A percentile compares a stretch with the other conserved stretches of the same genome.
These are phyloP conservation scores for Allacma fusca DNA, from an alignment of 2,888 invertebrate species.

Conservation along the genomic window DNA sequence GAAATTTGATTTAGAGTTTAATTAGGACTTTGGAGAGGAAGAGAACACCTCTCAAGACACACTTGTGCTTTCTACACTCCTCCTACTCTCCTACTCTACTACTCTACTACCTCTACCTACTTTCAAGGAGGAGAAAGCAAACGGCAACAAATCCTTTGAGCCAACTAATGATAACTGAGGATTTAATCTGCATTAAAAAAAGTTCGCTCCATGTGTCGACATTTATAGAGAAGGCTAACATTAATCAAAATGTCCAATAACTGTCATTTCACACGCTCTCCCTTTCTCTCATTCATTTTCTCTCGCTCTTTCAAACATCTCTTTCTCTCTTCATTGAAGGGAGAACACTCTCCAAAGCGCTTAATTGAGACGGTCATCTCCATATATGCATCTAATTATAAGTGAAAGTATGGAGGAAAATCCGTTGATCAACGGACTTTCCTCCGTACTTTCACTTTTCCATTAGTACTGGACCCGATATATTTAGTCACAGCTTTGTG, in stretches of 20 bases:
- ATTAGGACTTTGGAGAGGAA: neutral
- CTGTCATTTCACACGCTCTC: constrained; percentile 31
- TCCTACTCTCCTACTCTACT: neutral
- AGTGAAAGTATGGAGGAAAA: no score
- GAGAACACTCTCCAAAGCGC: neutral
- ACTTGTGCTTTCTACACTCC: no score
- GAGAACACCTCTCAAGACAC: no score
- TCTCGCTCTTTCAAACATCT: neutral
- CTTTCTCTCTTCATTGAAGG: neutral
- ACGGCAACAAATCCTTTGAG: constrained; percentile 10
- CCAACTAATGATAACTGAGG: constrained; percentile 10
- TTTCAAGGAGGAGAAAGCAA: no score
- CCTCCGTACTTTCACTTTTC: neutral
- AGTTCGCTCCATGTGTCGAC: neutral
- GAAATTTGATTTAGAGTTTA: constrained; percentile 20
- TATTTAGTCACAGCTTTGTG: no score
- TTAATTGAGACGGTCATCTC: constrained; percentile 22
- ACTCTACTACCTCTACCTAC: no score
- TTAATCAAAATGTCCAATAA: constrained; percentile 39
- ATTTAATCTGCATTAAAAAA: constrained; percentile 26
- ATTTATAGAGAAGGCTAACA: constrained; percentile 26
- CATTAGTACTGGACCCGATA: no score
- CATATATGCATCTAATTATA: neutral
- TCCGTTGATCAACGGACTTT: no score
- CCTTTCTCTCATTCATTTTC: neutral